phyloP scores from a whole-genome alignment of 2,113 vertebrate species.

The Copsychus sechellarum region DNA sequence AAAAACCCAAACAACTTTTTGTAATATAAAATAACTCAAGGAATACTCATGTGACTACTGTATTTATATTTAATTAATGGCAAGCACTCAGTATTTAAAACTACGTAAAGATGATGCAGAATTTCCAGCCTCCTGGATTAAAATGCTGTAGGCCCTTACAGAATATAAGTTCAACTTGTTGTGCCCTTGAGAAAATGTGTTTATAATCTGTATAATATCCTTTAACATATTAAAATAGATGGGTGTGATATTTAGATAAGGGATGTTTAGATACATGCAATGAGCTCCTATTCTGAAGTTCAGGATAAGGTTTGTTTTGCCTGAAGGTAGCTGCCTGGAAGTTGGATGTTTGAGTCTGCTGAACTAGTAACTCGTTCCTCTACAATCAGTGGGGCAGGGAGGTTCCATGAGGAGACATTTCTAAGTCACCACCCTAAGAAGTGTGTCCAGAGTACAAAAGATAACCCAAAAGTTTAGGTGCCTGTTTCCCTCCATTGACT shows the following conservation, averaged over 20 bases:
- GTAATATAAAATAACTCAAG: background rate
- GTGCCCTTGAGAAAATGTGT: background rate
- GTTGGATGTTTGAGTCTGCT: background rate
- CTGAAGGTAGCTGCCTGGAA: background rate
- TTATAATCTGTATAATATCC: background rate
- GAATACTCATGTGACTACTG: background rate
- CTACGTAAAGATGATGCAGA: background rate
- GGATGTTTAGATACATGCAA: background rate
- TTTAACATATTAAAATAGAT: background rate
- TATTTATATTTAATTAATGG: background rate
- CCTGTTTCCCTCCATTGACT: background rate
- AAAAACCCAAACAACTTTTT: background rate
- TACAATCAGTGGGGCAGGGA: background rate
- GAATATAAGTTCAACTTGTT: background rate
- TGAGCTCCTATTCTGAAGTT: background rate
- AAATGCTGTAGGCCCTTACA: background rate
- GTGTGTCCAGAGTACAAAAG: background rate
- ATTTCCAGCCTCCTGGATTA: background rate
- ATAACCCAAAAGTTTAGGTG: background rate
- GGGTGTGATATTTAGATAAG: background rate
- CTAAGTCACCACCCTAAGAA: background rate
- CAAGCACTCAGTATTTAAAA: background rate
- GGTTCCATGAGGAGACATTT: background rate
- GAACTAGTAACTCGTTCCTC: background rate
- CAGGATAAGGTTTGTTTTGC: background rate